A percentile compares a stretch with the other conserved stretches of the same genome.
Evolutionary conservation across 2,888 invertebrate species (phyloP).

Genomic region (Meandrusa payeni): DNA sequence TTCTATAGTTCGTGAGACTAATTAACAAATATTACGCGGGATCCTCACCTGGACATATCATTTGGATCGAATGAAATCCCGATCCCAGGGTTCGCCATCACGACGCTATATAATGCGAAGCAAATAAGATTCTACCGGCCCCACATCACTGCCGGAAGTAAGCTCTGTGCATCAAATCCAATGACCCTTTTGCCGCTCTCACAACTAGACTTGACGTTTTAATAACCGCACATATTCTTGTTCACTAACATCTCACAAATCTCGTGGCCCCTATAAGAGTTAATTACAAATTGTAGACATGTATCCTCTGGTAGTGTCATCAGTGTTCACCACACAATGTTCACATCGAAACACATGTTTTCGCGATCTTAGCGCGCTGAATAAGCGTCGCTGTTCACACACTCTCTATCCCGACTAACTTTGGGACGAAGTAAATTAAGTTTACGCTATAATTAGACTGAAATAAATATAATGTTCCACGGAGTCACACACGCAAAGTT

Average conservation of each 20-base stretch:
- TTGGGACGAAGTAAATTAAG: constrained; percentile 50
- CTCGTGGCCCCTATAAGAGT: constrained; percentile 41
- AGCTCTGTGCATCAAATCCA: constrained; percentile 34
- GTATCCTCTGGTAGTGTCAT: constrained; percentile 49
- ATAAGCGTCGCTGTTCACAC: constrained; percentile 47
- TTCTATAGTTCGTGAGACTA: too few relatives aligned
- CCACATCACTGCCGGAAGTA: constrained; percentile 62
- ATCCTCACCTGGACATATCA: constrained; percentile 82
- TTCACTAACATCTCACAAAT: constrained; percentile 35
- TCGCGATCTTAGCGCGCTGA: constrained; percentile 51
- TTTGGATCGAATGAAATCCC: constrained; percentile 86
- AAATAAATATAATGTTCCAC: constrained; percentile 67
- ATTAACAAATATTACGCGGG: neutral
- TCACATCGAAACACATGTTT: constrained; percentile 79
- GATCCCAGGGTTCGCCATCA: constrained; percentile 78
- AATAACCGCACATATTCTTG: constrained; percentile 29
- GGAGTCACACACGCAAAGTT: constrained; percentile 73
- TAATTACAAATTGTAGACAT: constrained; percentile 71
- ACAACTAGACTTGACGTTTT: constrained; percentile 34
- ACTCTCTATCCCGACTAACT: constrained; percentile 55
- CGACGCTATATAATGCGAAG: constrained; percentile 40
- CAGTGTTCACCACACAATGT: constrained; percentile 56
- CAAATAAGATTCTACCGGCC: constrained; percentile 46
- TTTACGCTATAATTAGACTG: constrained; percentile 66
- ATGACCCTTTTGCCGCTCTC: constrained; percentile 47